A percentile compares a stretch with the other conserved stretches of the same genome.
Conservation (phyloP, 2,888 invertebrate genomes). For the Lordiphosa andalusiaca region DNA sequence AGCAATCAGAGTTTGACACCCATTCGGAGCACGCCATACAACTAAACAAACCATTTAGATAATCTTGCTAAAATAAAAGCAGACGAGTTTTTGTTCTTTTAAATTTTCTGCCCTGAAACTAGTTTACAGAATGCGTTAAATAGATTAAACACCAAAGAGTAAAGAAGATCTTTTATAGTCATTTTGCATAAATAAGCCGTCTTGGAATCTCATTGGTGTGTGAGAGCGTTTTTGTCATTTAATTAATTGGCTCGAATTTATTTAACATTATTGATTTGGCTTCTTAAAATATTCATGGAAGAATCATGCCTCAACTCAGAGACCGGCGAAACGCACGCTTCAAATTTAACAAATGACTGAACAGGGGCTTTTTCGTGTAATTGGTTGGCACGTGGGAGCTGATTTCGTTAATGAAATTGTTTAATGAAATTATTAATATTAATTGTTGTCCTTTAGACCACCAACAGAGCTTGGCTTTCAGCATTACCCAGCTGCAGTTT, state of each 20-base stretch:
- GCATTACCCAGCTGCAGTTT: constrained; percentile 8
- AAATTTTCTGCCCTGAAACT: constrained; percentile 16
- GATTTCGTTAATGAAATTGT: too few species aligned
- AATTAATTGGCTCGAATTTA: constrained; percentile 63
- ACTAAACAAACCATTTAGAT: constrained; percentile 27
- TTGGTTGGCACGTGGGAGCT: constrained; percentile 1
- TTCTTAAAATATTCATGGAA: constrained; percentile 48
- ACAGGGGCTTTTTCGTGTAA: constrained; percentile 6
- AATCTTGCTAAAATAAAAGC: constrained; percentile 23
- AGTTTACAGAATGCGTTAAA: constrained; percentile 54
- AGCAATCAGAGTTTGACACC: constrained; percentile 28
- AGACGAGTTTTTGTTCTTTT: not conserved
- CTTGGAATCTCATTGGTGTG: constrained; percentile 12
- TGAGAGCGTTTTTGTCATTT: constrained; percentile 27
- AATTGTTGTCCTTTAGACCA: too few species aligned
- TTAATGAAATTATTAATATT: too few species aligned
- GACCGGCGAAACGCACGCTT: not conserved
- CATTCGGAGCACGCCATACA: too few species aligned
- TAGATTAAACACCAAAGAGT: constrained; percentile 41
- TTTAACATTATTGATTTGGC: constrained; percentile 29
- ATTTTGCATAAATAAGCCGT: constrained; percentile 58
- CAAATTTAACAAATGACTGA: constrained; percentile 7
- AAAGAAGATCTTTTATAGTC: constrained; percentile 52
- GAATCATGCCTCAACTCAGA: constrained; percentile 26
- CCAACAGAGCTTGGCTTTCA: not conserved